A percentile compares a stretch with the other conserved stretches of the same genome.
Evolutionary conservation across 2,113 vertebrate species (phyloP).

Genomic region (Engystomops pustulosus): DNA sequence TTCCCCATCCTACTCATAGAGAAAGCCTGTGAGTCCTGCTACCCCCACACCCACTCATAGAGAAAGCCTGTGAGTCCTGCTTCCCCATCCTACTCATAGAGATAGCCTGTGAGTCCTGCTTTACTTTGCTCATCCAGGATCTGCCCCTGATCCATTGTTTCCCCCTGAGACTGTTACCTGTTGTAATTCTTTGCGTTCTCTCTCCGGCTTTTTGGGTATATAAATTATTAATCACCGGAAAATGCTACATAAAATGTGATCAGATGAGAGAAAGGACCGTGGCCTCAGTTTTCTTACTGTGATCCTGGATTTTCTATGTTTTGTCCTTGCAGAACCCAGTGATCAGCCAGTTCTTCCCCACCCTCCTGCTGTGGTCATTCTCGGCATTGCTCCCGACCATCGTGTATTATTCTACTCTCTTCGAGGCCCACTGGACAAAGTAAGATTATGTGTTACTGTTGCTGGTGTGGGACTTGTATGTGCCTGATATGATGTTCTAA

Average conservation of each 20-base stretch:
- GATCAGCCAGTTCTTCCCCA: slow-evolving; percentile 97
- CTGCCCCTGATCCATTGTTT: no score
- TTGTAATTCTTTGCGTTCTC: no score
- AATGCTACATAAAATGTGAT: no score
- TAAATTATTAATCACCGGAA: no score
- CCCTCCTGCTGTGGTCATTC: slow-evolving; percentile 91
- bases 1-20: background rate
- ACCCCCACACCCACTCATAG: background rate
- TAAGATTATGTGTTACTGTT: slow-evolving; percentile 65
- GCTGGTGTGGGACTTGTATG: background rate
- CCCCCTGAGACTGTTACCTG: no score
- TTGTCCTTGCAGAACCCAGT: slow-evolving; percentile 79
- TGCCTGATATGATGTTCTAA: no score
- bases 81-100: background rate
- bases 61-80: background rate
- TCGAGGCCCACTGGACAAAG: slow-evolving; percentile 95
- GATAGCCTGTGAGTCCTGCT: background rate
- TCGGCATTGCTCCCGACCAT: slow-evolving; percentile 88
- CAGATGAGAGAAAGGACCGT: no score
- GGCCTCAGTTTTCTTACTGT: no score
- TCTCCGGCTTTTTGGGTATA: no score
- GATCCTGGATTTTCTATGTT: no score
- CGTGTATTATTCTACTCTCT: slow-evolving; percentile 92
- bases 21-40: background rate
- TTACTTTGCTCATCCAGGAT: no score